These are phyloP conservation scores for Protonibea diacanthus DNA, from an alignment of 2,797 vertebrate genomes.

Conservation along the genomic window DNA sequence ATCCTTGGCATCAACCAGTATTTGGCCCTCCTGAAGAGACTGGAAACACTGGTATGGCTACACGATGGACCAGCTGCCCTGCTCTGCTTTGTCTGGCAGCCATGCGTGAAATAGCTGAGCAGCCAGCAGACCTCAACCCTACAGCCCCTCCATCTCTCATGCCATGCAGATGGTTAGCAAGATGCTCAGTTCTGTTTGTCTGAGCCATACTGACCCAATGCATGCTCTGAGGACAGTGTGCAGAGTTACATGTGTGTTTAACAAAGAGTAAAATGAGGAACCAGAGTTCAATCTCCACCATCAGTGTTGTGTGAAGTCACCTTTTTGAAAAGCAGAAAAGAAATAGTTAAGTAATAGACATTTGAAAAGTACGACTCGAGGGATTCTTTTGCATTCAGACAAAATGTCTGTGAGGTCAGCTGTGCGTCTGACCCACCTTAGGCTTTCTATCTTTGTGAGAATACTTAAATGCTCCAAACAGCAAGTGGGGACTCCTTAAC, in stretches of 20 bases:
- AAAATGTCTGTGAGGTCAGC: slow-evolving; percentile 31
- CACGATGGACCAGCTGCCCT: slow-evolving; percentile 1
- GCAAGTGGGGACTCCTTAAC: background rate
- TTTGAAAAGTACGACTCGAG: slow-evolving; percentile 29
- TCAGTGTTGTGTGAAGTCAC: slow-evolving; percentile 15
- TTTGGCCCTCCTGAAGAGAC: background rate
- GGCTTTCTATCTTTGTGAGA: slow-evolving; percentile 6
- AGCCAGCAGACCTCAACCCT: background rate
- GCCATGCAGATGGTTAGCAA: slow-evolving; percentile 20
- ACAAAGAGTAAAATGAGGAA: background rate
- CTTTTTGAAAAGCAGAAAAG: slow-evolving; percentile 30
- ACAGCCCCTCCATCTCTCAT: background rate
- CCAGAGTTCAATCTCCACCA: background rate
- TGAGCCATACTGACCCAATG: background rate
- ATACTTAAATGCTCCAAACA: slow-evolving; percentile 11
- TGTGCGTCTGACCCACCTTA: background rate
- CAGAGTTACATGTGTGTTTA: background rate
- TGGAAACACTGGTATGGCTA: background rate
- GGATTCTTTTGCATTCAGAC: slow-evolving; percentile 45
- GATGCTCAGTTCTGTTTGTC: slow-evolving; percentile 4
- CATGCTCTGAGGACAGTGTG: background rate
- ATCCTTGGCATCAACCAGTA: background rate
- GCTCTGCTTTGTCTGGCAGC: slow-evolving; percentile 9
- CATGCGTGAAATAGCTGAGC: slow-evolving; percentile 12
- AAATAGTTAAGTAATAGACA: slow-evolving; percentile 41